phyloP scores from a whole-genome alignment of 2,888 invertebrate species.

The Tenthredo notha region DNA sequence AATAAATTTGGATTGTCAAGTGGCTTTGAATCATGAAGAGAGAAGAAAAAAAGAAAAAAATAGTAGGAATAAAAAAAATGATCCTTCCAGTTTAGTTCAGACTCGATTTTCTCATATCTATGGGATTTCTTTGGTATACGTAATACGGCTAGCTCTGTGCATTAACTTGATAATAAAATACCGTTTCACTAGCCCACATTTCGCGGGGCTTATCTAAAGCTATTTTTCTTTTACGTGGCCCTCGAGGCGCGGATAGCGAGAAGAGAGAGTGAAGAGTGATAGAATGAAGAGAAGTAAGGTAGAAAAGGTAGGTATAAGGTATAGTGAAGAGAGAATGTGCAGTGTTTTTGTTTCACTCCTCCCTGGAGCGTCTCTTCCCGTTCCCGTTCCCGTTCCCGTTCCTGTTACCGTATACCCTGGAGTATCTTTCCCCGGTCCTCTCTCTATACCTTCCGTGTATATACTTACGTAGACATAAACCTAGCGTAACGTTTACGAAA shows the following conservation, averaged over 20 bases:
- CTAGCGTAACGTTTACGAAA: not conserved
- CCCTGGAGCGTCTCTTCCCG: conserved; percentile 30
- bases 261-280: conserved; percentile 28
- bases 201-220: conserved; percentile 50
- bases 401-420: not conserved
- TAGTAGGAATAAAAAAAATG: too few relatives aligned
- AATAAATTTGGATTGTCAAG: not conserved
- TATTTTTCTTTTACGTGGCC: conserved; percentile 52
- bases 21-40: not conserved
- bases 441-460: not conserved
- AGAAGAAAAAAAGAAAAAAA: too few relatives aligned
- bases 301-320: not conserved
- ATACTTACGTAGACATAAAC: not conserved
- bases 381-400: not conserved
- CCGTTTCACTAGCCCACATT: conserved; percentile 53
- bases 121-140: not conserved
- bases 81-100: too few relatives aligned
- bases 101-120: too few relatives aligned
- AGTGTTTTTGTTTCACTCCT: conserved; percentile 50
- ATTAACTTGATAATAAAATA: conserved; percentile 49
- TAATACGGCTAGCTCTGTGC: conserved; percentile 24
- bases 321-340: conserved; percentile 6
- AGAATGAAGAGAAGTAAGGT: conserved; percentile 18
- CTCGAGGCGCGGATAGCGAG: conserved; percentile 45
- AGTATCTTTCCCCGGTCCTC: conserved; percentile 29